Evolutionary conservation across 1,140 invertebrate species (phyloP).

Genomic region (Spodoptera frugiperda): DNA sequence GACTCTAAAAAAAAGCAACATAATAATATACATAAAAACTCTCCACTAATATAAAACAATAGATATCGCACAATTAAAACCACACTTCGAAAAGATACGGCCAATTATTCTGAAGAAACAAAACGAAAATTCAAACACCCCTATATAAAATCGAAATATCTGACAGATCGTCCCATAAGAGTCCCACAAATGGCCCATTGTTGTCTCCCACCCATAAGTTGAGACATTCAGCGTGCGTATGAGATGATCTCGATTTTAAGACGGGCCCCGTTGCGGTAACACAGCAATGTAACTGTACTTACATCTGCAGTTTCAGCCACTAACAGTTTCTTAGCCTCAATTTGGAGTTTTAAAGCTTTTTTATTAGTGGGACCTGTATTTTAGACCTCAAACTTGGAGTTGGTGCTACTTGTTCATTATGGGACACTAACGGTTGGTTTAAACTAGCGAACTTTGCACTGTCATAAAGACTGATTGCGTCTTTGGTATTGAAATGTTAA

Average conservation of each 20-base stretch:
- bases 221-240: not conserved
- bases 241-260: slow-evolving; percentile 4
- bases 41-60: no score
- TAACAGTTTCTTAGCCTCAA: slow-evolving; percentile 8
- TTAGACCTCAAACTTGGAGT: slow-evolving; percentile 4
- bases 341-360: slow-evolving; percentile 25
- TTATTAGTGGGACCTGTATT: slow-evolving; percentile 8
- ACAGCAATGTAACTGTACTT: slow-evolving; percentile 7
- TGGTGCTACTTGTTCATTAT: not conserved
- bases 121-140: not conserved
- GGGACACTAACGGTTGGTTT: not conserved
- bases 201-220: slow-evolving; percentile 21
- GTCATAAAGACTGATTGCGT: not conserved
- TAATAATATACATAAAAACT: no score
- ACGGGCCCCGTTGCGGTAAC: slow-evolving; percentile 3
- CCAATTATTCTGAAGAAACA: no score
- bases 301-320: slow-evolving; percentile 4
- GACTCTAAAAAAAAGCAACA: no score
- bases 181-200: not conserved
- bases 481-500: no score
- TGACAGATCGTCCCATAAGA: not conserved
- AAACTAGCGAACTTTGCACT: not conserved
- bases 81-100: no score
- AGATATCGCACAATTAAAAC: no score
- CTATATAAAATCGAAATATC: not conserved